These are phyloP conservation scores for Microplitis mediator DNA, from an alignment of 1,140 invertebrate genomes.

Conservation along the genomic window DNA sequence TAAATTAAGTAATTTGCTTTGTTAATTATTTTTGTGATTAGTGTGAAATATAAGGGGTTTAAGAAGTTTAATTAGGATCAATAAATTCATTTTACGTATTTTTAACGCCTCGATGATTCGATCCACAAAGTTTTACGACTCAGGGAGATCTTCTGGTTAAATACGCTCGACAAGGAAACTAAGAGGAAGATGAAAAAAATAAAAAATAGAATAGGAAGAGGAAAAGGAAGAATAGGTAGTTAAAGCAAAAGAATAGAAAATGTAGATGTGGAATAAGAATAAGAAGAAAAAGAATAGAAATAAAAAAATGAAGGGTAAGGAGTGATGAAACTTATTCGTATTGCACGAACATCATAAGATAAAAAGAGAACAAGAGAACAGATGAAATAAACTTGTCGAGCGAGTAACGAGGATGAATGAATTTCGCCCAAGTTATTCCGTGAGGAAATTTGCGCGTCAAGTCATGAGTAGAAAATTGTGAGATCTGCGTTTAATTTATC, in stretches of 20 bases:
- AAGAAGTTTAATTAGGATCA: slow-evolving; percentile 43
- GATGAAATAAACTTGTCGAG: neutral
- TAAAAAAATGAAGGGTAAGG: neutral
- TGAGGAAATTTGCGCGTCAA: no score
- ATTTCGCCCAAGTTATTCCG: neutral
- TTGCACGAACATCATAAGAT: neutral
- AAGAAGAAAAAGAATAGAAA: neutral
- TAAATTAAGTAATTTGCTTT: neutral
- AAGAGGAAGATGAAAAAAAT: no score
- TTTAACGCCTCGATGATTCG: slow-evolving; percentile 25
- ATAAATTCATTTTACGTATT: slow-evolving; percentile 35
- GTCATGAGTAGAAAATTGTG: no score
- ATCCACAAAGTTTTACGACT: slow-evolving; percentile 25
- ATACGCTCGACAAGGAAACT: neutral
- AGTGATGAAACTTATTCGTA: neutral
- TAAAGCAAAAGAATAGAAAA: no score
- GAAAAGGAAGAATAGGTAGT: no score
- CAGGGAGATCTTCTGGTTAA: slow-evolving; percentile 31
- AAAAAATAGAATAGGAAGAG: no score
- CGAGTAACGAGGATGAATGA: neutral
- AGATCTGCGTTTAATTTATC: no score
- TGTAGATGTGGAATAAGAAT: no score
- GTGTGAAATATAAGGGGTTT: neutral
- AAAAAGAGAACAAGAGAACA: neutral
- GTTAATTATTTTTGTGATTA: neutral